These are phyloP conservation scores for Sorex fumeus DNA, from an alignment of 2,113 vertebrate genomes.

Conservation along the genomic window DNA sequence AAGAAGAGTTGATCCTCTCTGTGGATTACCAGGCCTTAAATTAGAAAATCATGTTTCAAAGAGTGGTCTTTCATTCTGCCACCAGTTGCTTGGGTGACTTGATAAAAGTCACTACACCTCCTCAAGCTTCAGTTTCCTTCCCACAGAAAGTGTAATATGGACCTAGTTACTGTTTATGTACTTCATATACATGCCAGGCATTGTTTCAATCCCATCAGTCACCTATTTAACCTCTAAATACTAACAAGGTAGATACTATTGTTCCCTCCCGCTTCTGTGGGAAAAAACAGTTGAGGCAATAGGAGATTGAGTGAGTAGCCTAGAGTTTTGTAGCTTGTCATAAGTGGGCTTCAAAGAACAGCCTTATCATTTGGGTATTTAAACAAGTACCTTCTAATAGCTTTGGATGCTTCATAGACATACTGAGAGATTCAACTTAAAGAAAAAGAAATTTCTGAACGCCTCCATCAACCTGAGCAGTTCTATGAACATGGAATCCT, in stretches of 20 bases:
- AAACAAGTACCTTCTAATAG: neutral
- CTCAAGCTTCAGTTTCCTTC: constrained; percentile 1
- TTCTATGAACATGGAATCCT: neutral
- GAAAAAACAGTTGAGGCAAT: neutral
- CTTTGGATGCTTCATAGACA: neutral
- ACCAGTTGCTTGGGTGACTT: neutral
- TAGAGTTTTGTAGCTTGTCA: neutral
- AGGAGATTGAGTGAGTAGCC: neutral
- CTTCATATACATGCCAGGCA: accelerated
- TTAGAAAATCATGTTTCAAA: neutral
- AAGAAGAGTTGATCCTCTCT: neutral
- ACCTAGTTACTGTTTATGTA: neutral
- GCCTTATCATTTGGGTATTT: neutral
- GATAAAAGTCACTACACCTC: neutral
- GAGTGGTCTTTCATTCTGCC: neutral
- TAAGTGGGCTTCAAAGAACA: neutral
- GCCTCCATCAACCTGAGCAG: neutral
- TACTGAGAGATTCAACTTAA: neutral
- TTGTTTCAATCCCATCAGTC: neutral
- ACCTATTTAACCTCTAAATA: neutral
- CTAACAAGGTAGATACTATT: neutral
- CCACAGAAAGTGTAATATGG: neutral
- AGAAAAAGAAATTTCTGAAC: neutral
- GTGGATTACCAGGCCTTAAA: neutral
- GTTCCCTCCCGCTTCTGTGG: neutral